These are phyloP conservation scores for Saxicola maurus DNA, from an alignment of 2,797 vertebrate species.

Conservation along the genomic window DNA sequence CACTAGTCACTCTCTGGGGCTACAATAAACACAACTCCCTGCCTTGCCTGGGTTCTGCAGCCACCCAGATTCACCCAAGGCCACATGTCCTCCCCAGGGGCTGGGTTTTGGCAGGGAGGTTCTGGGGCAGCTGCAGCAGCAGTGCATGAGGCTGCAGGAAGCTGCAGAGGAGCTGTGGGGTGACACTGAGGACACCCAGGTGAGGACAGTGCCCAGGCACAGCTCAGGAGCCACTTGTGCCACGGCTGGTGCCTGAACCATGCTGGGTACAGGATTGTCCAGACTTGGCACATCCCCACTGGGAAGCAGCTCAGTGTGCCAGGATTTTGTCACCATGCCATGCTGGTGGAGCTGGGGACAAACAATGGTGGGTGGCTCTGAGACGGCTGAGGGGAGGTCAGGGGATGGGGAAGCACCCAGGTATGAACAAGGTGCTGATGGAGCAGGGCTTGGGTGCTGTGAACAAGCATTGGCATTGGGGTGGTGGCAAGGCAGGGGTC, in stretches of 20 bases:
- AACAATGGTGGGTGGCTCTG: fast-evolving
- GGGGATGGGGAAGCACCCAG: neutral
- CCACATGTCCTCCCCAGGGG: neutral
- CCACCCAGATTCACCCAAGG: neutral
- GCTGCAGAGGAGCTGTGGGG: neutral
- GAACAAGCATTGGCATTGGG: neutral
- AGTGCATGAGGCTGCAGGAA: conserved; percentile 27
- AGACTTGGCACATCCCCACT: neutral
- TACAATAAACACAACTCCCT: neutral
- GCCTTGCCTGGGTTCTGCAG: neutral
- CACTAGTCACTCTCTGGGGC: neutral
- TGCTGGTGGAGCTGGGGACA: neutral
- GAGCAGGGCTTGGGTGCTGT: conserved; percentile 39
- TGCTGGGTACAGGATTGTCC: neutral
- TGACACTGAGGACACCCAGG: conserved; percentile 32
- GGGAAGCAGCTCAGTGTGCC: fast-evolving
- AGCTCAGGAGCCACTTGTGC: neutral
- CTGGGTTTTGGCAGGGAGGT: conserved; percentile 23
- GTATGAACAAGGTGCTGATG: conserved; percentile 12
- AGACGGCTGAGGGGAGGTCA: neutral
- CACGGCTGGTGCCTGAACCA: neutral
- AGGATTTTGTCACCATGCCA: neutral
- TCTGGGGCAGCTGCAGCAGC: conserved; percentile 38
- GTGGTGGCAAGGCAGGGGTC: too few relatives aligned
- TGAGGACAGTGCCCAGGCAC: neutral